These are phyloP conservation scores for Protula sp. DNA, from an alignment of 2,888 invertebrate species.

Conservation along the genomic window DNA sequence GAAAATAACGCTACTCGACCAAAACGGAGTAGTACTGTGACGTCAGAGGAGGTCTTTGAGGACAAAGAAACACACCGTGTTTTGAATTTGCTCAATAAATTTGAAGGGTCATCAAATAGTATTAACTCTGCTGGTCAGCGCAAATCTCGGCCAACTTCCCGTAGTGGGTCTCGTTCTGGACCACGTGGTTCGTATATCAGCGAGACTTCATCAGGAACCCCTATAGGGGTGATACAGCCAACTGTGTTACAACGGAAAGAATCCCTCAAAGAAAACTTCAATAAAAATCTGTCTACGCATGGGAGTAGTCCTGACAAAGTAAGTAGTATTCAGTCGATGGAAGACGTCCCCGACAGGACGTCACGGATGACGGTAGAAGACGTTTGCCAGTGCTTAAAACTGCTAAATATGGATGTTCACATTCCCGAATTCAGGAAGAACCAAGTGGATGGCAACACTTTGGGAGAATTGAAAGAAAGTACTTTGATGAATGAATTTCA, in stretches of 20 bases:
- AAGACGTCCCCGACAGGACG: conserved; percentile 20
- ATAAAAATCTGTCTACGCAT: neutral
- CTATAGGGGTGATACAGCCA: neutral
- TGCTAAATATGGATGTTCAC: conserved; percentile 21
- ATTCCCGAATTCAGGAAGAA: conserved; percentile 11
- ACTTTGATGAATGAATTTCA: conserved; percentile 16
- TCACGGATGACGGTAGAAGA: conserved; percentile 15
- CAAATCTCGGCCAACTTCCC: no score
- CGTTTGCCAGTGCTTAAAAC: conserved; percentile 20
- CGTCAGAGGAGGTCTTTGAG: no score
- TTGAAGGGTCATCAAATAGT: no score
- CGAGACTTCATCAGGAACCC: neutral
- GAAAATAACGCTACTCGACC: no score
- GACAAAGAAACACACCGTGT: no score
- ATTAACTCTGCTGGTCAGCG: no score
- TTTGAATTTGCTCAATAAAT: no score
- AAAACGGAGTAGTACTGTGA: no score
- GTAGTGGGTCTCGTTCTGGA: no score
- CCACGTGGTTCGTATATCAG: neutral
- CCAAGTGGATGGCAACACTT: conserved; percentile 19
- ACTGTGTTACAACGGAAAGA: neutral
- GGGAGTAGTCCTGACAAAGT: neutral
- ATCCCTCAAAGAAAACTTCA: neutral
- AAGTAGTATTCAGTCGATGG: conserved; percentile 2
- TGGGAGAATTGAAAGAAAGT: conserved; percentile 16